Conservation (phyloP, 1,140 invertebrate genomes). For the Pseudachorutes palmiensis region DNA sequence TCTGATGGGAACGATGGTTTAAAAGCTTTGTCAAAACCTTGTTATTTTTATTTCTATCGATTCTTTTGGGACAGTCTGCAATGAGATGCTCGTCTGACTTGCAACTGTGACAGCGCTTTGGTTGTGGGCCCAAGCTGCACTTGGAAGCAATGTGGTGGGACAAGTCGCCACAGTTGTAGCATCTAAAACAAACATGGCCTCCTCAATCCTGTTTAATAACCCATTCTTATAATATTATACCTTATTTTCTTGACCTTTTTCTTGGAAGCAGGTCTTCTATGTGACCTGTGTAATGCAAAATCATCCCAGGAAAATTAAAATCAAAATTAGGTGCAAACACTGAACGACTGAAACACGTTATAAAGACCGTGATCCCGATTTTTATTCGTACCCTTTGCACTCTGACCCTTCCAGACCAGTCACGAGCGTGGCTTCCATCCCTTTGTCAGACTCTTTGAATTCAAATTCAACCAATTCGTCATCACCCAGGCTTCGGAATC, state of each 20-base stretch:
- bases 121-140: conserved; percentile 72
- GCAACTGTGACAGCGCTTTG: conserved; percentile 80
- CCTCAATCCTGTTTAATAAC: neutral
- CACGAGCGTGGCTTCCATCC: conserved; percentile 72
- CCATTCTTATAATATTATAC: conserved; percentile 43
- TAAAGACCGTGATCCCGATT: no score
- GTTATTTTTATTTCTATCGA: conserved; percentile 32
- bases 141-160: conserved; percentile 82
- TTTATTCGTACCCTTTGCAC: conserved; percentile 58
- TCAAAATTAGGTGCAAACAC: no score
- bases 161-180: conserved; percentile 85
- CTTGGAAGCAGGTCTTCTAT: conserved; percentile 62
- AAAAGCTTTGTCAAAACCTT: conserved; percentile 15
- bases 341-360: no score
- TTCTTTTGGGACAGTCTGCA: conserved; percentile 62
- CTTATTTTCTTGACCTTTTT: conserved; percentile 74
- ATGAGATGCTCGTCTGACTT: conserved; percentile 76
- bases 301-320: no score
- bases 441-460: conserved; percentile 70
- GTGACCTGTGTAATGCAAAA: no score
- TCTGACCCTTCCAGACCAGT: conserved; percentile 63
- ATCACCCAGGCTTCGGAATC: conserved; percentile 76
- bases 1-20: neutral
- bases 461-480: conserved; percentile 80
- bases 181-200: conserved; percentile 48